phyloP scores from a whole-genome alignment of 2,797 vertebrate species.

The Semaprochilodus insignis region DNA sequence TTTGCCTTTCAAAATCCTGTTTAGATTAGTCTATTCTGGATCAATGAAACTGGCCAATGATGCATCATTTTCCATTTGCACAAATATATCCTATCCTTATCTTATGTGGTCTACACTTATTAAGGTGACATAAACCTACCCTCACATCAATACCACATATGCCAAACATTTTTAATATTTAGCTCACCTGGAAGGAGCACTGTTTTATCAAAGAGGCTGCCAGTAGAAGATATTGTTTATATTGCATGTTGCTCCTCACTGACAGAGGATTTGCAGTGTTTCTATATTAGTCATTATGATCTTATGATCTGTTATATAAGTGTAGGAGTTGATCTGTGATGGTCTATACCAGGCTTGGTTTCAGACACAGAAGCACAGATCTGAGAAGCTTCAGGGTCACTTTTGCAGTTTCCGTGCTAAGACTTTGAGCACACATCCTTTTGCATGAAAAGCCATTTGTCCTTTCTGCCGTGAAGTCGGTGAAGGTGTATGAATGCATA shows the following conservation, averaged over 20 bases:
- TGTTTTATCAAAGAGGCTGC: conserved; percentile 12
- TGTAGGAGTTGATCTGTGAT: conserved; percentile 22
- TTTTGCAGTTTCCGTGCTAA: background rate
- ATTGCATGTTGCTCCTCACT: background rate
- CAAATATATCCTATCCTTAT: background rate
- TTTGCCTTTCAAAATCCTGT: background rate
- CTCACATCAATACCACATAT: background rate
- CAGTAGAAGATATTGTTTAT: conserved; percentile 9
- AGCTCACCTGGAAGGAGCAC: background rate
- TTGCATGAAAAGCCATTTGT: conserved; percentile 3
- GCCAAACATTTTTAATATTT: background rate
- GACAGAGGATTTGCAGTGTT: conserved; percentile 19
- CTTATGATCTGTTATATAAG: conserved; percentile 48
- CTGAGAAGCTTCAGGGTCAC: conserved; percentile 6
- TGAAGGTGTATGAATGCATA: conserved; percentile 6
- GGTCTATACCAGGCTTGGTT: conserved; percentile 32
- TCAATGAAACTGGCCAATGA: background rate
- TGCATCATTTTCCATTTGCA: background rate
- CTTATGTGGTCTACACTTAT: background rate
- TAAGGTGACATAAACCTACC: background rate
- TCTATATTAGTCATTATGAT: conserved; percentile 47
- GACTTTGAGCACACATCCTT: background rate
- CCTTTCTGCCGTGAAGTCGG: background rate
- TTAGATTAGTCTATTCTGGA: background rate
- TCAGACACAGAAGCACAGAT: conserved; percentile 1